phyloP scores from a whole-genome alignment of 2,113 vertebrate species.

The Menidia beryllina region DNA sequence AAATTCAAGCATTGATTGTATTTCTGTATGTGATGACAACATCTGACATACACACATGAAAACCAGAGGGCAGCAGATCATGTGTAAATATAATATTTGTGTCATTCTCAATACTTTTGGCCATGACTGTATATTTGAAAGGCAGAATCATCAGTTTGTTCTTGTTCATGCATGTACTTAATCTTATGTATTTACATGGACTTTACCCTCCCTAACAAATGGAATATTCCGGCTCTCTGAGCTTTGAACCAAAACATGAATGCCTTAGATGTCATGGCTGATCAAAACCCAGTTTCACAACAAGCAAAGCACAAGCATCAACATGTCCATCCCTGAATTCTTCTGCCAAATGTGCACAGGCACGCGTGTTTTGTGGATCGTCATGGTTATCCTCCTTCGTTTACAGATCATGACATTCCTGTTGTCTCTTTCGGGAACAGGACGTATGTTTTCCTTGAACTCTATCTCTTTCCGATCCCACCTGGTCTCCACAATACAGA shows the following conservation, averaged over 20 bases:
- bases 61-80: too few relatives aligned
- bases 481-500: conserved; percentile 45
- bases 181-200: too few relatives aligned
- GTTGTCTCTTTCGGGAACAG: conserved; percentile 18
- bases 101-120: too few relatives aligned
- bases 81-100: too few relatives aligned
- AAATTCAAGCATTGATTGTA: too few relatives aligned
- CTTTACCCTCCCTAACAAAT: not conserved
- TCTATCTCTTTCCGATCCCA: conserved; percentile 17
- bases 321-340: not conserved
- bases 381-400: conserved; percentile 17
- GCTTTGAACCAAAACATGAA: conserved; percentile 26
- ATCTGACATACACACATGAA: too few relatives aligned
- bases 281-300: conserved; percentile 3
- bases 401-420: conserved; percentile 19
- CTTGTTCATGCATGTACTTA: too few relatives aligned
- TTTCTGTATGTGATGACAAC: too few relatives aligned
- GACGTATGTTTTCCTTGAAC: conserved; percentile 16
- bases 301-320: not conserved
- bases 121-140: too few relatives aligned
- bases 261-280: conserved; percentile 22
- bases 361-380: conserved; percentile 1
- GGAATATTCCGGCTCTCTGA: conserved; percentile 9
- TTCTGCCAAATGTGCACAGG: too few relatives aligned
- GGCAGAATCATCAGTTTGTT: too few relatives aligned